phyloP scores from a whole-genome alignment of 2,888 invertebrate genomes.

The Protonemura montana region DNA sequence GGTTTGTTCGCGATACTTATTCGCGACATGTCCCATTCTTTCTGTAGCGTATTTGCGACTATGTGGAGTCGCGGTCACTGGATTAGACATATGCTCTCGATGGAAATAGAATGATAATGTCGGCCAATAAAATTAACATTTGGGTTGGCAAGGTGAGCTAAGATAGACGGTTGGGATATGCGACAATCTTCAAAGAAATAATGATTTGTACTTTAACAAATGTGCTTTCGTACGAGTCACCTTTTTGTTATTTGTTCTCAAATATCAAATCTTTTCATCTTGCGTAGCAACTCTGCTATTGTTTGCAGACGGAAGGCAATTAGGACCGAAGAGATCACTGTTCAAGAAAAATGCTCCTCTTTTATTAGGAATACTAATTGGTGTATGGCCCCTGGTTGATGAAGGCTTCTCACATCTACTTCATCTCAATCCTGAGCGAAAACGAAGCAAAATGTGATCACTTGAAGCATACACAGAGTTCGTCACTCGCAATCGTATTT shows the following conservation, averaged over 20 bases:
- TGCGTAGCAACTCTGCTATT: background rate
- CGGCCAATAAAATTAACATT: conserved; percentile 28
- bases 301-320: background rate
- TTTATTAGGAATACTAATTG: background rate
- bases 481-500: too few species aligned
- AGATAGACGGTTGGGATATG: background rate
- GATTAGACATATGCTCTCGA: conserved; percentile 25
- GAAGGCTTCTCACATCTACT: background rate
- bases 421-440: background rate
- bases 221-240: background rate
- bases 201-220: background rate
- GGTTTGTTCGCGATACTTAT: background rate
- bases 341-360: background rate
- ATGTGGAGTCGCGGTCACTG: background rate
- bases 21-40: conserved; percentile 4
- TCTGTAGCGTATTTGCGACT: background rate
- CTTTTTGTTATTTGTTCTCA: background rate
- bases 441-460: background rate
- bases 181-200: conserved; percentile 4
- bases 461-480: background rate
- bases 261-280: background rate
- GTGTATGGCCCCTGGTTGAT: background rate
- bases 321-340: background rate
- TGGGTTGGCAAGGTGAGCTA: conserved; percentile 1
- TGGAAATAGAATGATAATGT: conserved; percentile 22